Conservation (phyloP, 2,888 invertebrate genomes). For the Spisula subtruncata region DNA sequence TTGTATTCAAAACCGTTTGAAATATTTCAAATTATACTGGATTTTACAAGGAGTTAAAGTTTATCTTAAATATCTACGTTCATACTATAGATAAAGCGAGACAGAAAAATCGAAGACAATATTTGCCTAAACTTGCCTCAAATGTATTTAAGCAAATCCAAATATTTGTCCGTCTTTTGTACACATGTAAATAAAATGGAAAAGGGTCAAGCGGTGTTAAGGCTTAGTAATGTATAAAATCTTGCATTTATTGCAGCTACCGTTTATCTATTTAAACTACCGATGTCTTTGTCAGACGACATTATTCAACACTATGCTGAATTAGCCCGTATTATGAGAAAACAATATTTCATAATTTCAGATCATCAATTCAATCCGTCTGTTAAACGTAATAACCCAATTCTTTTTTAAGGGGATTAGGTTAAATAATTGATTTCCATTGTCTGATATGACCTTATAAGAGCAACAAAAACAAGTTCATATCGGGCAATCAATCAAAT, state of each 20-base stretch:
- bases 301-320: not conserved
- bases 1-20: conserved; percentile 48
- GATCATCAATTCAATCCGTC: not conserved
- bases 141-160: conserved; percentile 48
- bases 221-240: not conserved
- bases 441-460: not conserved
- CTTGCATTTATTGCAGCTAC: not conserved
- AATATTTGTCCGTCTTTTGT: conserved; percentile 40
- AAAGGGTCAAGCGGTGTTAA: conserved; percentile 28
- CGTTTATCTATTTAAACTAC: not conserved
- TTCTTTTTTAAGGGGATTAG: not conserved
- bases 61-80: conserved; percentile 20
- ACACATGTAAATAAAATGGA: conserved; percentile 32
- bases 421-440: not conserved
- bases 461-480: not conserved
- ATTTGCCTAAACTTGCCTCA: conserved; percentile 54
- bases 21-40: conserved; percentile 45
- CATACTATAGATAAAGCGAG: not conserved
- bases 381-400: not conserved
- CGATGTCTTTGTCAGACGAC: not conserved
- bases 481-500: not conserved
- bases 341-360: not conserved
- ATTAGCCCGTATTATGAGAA: not conserved
- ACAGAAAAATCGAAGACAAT: conserved; percentile 52
- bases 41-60: conserved; percentile 36